Percentiles rank a stretch among this genome's conserved stretches.
Evolutionary conservation across 1,140 invertebrate species (phyloP).

Genomic region (Proctacanthus coquilletti): DNA sequence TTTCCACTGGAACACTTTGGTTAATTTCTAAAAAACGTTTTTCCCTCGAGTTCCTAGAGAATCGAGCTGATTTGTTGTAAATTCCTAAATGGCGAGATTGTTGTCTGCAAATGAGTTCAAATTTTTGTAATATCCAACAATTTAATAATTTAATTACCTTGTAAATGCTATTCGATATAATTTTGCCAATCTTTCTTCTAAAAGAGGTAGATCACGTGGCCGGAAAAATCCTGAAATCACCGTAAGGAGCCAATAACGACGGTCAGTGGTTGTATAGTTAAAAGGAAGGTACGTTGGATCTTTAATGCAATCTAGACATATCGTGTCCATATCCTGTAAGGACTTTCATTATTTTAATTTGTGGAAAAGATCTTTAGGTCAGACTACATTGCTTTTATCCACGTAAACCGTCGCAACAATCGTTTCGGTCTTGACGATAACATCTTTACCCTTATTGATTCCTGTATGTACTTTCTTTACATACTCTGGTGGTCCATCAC

Average conservation of each 20-base stretch:
- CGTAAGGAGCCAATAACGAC: constrained; percentile 64
- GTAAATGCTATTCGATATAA: constrained; percentile 47
- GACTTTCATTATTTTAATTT: background rate
- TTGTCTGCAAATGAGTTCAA: constrained; percentile 42
- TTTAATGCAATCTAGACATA: constrained; percentile 22
- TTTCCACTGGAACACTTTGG: no score
- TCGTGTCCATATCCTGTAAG: constrained; percentile 24
- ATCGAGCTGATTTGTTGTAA: no score
- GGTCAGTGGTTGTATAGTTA: constrained; percentile 31
- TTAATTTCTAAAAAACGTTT: no score
- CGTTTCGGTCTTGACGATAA: constrained; percentile 31
- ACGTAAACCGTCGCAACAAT: constrained; percentile 47
- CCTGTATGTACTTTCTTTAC: constrained; percentile 25
- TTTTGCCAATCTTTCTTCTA: constrained; percentile 42
- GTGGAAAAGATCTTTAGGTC: background rate
- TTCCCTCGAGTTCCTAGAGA: no score
- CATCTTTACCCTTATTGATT: constrained; percentile 27
- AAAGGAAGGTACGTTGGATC: constrained; percentile 15
- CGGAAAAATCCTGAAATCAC: constrained; percentile 41
- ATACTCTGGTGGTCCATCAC: constrained; percentile 45
- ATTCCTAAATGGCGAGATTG: constrained; percentile 54
- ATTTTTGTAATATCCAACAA: background rate
- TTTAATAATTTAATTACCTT: constrained; percentile 28
- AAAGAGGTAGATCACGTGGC: constrained; percentile 27
- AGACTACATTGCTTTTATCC: constrained; percentile 26